Evolutionary conservation across 2,888 invertebrate species (phyloP).

Genomic region (Dioctria linearis): DNA sequence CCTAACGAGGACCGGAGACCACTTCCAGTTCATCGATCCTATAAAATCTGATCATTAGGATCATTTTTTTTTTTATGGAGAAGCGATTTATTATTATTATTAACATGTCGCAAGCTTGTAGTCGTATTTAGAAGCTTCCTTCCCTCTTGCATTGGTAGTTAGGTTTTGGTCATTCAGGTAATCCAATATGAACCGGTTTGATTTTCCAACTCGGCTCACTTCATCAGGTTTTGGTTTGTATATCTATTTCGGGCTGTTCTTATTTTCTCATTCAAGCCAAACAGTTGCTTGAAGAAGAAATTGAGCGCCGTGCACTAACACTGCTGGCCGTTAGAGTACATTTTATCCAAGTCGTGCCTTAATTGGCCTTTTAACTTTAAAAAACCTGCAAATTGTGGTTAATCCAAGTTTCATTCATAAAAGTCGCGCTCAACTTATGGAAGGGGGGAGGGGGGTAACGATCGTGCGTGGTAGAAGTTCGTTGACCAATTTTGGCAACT

Average conservation of each 20-base stretch:
- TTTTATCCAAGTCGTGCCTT: conserved; percentile 23
- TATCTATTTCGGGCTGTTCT: not conserved
- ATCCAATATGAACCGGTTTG: conserved; percentile 11
- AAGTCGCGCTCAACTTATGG: not conserved
- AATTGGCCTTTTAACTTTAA: conserved; percentile 29
- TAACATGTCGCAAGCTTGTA: conserved; percentile 5
- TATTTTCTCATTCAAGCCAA: not conserved
- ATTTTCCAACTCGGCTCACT: not conserved
- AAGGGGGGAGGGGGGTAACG: not conserved
- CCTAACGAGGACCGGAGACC: not conserved
- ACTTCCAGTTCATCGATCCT: conserved; percentile 21
- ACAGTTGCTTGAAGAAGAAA: too few relatives aligned
- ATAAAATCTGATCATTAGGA: conserved; percentile 14
- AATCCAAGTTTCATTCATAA: conserved; percentile 24
- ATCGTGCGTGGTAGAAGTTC: conserved; percentile 20
- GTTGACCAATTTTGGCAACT: conserved; percentile 22
- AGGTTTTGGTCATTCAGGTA: conserved; percentile 1
- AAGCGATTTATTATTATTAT: conserved; percentile 30
- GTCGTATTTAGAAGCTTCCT: not conserved
- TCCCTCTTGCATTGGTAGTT: not conserved
- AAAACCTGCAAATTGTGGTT: conserved; percentile 25
- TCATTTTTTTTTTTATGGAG: conserved; percentile 17
- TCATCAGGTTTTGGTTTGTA: not conserved
- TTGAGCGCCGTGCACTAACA: not conserved
- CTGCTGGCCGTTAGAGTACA: conserved; percentile 1